Evolutionary conservation across 1,140 invertebrate genomes (phyloP).

Genomic region (Diorhabda sublineata): DNA sequence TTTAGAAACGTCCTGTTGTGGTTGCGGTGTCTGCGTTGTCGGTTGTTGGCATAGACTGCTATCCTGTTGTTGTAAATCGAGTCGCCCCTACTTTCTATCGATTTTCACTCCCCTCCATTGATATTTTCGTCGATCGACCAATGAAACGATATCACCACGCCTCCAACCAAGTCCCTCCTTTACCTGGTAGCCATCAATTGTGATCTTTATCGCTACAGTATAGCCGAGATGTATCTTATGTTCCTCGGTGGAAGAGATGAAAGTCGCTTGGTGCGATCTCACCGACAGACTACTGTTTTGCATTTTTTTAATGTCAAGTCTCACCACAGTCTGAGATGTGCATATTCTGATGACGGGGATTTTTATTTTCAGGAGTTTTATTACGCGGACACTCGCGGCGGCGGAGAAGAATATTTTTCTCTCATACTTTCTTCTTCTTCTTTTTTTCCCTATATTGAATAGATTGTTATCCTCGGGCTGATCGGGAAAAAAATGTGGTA

Average conservation of each 20-base stretch:
- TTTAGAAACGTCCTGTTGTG: background rate
- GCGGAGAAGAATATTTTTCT: background rate
- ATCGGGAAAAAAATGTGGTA: too few species aligned
- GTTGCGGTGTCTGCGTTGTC: constrained; percentile 19
- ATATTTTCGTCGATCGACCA: constrained; percentile 13
- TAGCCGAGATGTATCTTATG: constrained; percentile 31
- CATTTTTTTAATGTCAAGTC: constrained; percentile 27
- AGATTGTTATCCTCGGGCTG: too few species aligned
- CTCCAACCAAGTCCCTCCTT: constrained; percentile 30
- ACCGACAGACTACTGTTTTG: constrained; percentile 29
- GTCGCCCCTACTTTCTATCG: constrained; percentile 35
- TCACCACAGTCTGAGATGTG: constrained; percentile 23
- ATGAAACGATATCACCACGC: constrained; percentile 27
- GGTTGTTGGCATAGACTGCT: constrained; percentile 28
- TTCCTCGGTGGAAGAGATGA: constrained; percentile 27
- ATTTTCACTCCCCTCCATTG: constrained; percentile 26
- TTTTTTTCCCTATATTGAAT: too few species aligned
- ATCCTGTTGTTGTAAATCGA: constrained; percentile 22
- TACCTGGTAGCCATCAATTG: constrained; percentile 44
- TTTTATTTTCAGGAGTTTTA: constrained; percentile 6
- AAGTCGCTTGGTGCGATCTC: constrained; percentile 31
- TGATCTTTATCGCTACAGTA: constrained; percentile 39
- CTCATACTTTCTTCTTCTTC: too few species aligned
- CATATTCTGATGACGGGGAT: constrained; percentile 12
- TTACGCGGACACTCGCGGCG: background rate